Evolutionary conservation across 2,797 vertebrate species (phyloP), one percentile per base, ranked within the genome.

Genomic region (Labeo calbasu): DNA sequence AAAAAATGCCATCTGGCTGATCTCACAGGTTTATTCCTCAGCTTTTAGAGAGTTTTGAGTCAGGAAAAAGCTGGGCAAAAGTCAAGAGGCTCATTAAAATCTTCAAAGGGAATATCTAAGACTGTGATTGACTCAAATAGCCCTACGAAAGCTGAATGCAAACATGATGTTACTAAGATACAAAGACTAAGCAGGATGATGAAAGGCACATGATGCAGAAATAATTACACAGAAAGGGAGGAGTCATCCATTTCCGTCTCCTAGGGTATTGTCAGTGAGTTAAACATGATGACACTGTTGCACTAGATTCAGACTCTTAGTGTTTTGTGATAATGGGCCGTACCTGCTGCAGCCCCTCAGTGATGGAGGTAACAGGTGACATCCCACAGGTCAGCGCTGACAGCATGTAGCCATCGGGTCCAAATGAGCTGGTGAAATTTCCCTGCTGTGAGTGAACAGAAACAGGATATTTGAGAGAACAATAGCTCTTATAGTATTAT

Each of bases 311-410:
- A 59, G 53, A 40, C 21, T 46, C 53, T 61, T 36, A 25, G 66
- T 43, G 25, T 66, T 46, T 77, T 21, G 25, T 75, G 21, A 73
- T 28, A 65, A 25, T 40, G 11, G 36, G 19, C 9, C 4, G 0
- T 94, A 99, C 98, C 96, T 98, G 97, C 91, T 99, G 98, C 83
- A 99, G 97, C 23, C 97, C 98, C 92, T 99, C 98, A 8, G 96
- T 99, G 91, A 99, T 97, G 85, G 97, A 97, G 57, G 97, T 98
- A 81, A 99, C 96, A 0, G 98, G 98, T 19, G 98, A 98, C 98
- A 99, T 99, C 72, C 98, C 98, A 90, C 96, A 98, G 79, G 98
- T 99, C 88, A 99, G 91, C 36, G 98, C 94, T 0, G 97, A 96
- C 0, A 99, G 92, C 98, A 99, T 97, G 93, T 99, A 98, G 32